These are phyloP conservation scores for Rhinoptilus africanus DNA, from an alignment of 2,113 vertebrate species.

Conservation along the genomic window DNA sequence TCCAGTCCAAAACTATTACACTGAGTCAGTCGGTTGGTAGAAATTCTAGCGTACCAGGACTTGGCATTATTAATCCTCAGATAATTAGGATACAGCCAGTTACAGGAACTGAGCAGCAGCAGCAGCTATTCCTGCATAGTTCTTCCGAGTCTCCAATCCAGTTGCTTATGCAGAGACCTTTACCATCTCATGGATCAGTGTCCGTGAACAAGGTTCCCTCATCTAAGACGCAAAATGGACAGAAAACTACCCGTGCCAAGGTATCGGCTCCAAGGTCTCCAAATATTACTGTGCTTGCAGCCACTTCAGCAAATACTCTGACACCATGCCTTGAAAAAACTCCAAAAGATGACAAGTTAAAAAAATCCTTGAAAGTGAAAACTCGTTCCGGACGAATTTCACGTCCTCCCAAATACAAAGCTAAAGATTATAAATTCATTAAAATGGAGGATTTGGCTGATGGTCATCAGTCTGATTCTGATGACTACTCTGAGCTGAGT, in stretches of 20 bases:
- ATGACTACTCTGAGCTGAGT: conserved; percentile 94
- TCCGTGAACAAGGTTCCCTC: conserved; percentile 66
- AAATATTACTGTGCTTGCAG: background rate
- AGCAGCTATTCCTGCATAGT: conserved; percentile 74
- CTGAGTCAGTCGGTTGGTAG: conserved; percentile 55
- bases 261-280: background rate
- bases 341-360: conserved; percentile 74
- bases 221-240: conserved; percentile 6
- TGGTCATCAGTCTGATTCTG: conserved; percentile 89
- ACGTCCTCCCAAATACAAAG: conserved; percentile 92
- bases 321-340: conserved; percentile 49
- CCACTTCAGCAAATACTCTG: background rate
- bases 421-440: conserved; percentile 96
- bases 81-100: conserved; percentile 82
- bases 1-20: conserved; percentile 62
- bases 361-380: conserved; percentile 85
- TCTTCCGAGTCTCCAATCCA: conserved; percentile 76
- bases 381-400: conserved; percentile 93
- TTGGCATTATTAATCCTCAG: conserved; percentile 76
- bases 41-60: conserved; percentile 64
- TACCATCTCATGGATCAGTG: conserved; percentile 68
- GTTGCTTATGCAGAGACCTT: conserved; percentile 77
- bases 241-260: background rate
- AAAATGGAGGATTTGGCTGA: conserved; percentile 92
- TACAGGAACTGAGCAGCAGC: conserved; percentile 69